Base-by-base conservation (phyloP, 2,888 invertebrate genomes). In the Oegoconia quadripuncta region DNA sequence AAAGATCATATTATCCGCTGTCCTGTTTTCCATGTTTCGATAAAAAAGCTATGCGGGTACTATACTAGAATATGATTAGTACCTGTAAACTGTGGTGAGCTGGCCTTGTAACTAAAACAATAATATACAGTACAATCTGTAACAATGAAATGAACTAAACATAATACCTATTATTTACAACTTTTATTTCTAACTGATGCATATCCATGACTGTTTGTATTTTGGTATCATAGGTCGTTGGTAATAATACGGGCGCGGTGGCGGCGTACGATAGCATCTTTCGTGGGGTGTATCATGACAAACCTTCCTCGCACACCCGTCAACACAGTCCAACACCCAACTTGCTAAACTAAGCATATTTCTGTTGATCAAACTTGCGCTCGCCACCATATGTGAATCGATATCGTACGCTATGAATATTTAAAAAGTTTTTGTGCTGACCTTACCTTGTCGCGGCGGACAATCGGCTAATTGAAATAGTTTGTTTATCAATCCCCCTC, bases 211-310 rank as follows among this genome's bases (percentile, higher is more conserved):
- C 58, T 63, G 64, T 59, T 61, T 67, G 65, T 72, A 65, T 66
- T 68, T 74, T 64, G 57, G n/a, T n/a, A 59, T 54, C 61, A 60
- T 56, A 63, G 64, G 63, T 55, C 59, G 60, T n/a, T n/a, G n/a
- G n/a, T 69, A 69, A 71, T 71, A 68, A 67, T 72, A 71, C 74
- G 76, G 81, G 81, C 55, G 41, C 40, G 33, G 33, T 12, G 30
- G 75, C 61, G 73, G 72, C 63, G 59, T 41, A 62, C 64, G 86
- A 86, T 86, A 86, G 50, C 73, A 86, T 86, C 86, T 83, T 78
- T 71, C 64, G 67, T 70, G 66, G 80, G 81, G 80, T 58, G 70
- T 74, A 67, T 64, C 72, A 69, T 66, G 58, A 61, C 65, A 57
- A 48, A 47, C 49, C 37, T 39, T 20, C 31, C 12, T 16, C n/a